These are phyloP conservation scores for Trialeurodes vaporariorum DNA, from an alignment of 1,140 invertebrate genomes.

Conservation along the genomic window DNA sequence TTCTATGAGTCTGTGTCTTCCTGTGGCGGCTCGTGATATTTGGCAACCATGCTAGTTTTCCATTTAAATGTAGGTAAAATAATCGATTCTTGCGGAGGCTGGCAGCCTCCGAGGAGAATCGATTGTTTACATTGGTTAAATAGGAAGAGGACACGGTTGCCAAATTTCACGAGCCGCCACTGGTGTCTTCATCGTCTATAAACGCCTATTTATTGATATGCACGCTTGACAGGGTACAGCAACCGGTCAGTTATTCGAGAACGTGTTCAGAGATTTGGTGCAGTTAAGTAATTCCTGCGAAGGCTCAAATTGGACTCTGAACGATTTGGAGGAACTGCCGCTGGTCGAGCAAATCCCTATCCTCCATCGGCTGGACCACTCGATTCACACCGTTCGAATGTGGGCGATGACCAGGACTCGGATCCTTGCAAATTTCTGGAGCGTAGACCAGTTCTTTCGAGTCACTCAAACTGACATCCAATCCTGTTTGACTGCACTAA, in stretches of 20 bases:
- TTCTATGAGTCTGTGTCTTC: too few species aligned
- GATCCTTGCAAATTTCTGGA: constrained; percentile 56
- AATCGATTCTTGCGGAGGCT: too few species aligned
- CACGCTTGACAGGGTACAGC: constrained; percentile 41
- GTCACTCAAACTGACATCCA: constrained; percentile 46
- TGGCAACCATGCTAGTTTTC: too few species aligned
- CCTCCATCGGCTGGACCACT: constrained; percentile 49
- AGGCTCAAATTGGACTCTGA: constrained; percentile 38
- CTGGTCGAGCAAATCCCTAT: constrained; percentile 68
- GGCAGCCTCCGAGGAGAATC: too few species aligned
- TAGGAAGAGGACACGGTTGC: too few species aligned
- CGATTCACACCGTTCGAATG: constrained; percentile 56
- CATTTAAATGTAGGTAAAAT: too few species aligned
- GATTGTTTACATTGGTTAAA: too few species aligned
- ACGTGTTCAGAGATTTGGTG: constrained; percentile 49
- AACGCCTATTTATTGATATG: constrained; percentile 11
- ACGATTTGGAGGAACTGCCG: constrained; percentile 46
- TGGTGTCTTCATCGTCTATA: neutral
- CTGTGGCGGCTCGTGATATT: too few species aligned
- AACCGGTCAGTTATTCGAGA: constrained; percentile 46
- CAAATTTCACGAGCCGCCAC: too few species aligned
- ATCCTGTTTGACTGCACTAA: constrained; percentile 49
- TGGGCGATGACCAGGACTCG: constrained; percentile 58
- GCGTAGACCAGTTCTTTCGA: constrained; percentile 52
- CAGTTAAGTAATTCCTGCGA: constrained; percentile 53